Evolutionary conservation across 2,113 vertebrate species (phyloP).

Genomic region (Alaudala cheleensis): DNA sequence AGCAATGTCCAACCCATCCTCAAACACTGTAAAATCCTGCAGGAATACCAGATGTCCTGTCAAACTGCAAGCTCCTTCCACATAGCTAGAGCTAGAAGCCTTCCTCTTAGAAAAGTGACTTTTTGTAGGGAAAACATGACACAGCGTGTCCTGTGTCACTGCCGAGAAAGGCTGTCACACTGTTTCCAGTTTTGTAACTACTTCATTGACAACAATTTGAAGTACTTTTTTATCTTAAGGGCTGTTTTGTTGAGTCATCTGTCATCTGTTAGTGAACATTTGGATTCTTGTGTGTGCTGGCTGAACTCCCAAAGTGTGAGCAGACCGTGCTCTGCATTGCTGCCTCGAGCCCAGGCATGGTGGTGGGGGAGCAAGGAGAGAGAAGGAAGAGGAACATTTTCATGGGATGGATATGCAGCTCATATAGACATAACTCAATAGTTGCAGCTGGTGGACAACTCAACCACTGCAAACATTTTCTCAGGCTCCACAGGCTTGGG

Average conservation of each 20-base stretch:
- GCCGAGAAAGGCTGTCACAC: neutral
- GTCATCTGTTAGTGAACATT: neutral
- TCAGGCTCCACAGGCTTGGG: neutral
- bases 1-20: neutral
- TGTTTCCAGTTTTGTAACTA: neutral
- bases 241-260: neutral
- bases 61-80: neutral
- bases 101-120: neutral
- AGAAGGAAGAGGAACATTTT: neutral
- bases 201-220: neutral
- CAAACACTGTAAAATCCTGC: neutral
- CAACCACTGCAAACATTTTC: neutral
- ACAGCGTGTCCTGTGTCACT: rapidly evolving
- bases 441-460: neutral
- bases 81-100: neutral
- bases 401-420: neutral
- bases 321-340: rapidly evolving
- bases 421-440: neutral
- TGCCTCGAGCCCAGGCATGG: neutral
- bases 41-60: neutral
- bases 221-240: neutral
- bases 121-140: neutral
- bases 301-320: neutral
- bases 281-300: neutral
- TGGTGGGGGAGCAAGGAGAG: neutral